Evolutionary conservation across 2,113 vertebrate genomes (phyloP).

Genomic region (Coryphaenoides rupestris): DNA sequence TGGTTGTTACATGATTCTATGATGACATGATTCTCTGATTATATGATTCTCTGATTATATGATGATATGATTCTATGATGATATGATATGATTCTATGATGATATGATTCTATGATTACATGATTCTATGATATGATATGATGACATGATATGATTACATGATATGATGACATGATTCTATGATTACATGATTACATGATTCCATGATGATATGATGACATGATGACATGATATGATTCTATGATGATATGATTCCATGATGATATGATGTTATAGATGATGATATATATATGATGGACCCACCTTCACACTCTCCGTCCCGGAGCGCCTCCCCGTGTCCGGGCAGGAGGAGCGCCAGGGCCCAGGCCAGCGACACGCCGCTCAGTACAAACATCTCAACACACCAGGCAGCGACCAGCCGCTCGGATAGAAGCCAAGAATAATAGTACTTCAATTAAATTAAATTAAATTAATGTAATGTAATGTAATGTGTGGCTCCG

Average conservation of each 20-base stretch:
- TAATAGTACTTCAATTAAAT: too few relatives aligned
- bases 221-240: too few relatives aligned
- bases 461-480: too few relatives aligned
- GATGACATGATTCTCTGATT: too few relatives aligned
- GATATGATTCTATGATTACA: neutral
- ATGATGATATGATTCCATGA: neutral
- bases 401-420: too few relatives aligned
- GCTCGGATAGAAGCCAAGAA: too few relatives aligned
- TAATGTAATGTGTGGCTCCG: neutral
- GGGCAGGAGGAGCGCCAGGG: constrained; percentile 70
- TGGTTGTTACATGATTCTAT: too few relatives aligned
- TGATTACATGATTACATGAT: neutral
- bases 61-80: too few relatives aligned
- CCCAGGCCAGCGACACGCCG: constrained; percentile 80
- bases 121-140: neutral
- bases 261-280: neutral
- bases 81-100: too few relatives aligned
- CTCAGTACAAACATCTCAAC: constrained; percentile 75
- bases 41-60: too few relatives aligned
- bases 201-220: too few relatives aligned
- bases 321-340: constrained; percentile 67
- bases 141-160: neutral
- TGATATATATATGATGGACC: constrained; percentile 35
- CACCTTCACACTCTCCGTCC: constrained; percentile 90
- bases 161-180: neutral